These are phyloP conservation scores for Ylistrum balloti DNA, from an alignment of 1,140 invertebrate genomes.

Conservation along the genomic window DNA sequence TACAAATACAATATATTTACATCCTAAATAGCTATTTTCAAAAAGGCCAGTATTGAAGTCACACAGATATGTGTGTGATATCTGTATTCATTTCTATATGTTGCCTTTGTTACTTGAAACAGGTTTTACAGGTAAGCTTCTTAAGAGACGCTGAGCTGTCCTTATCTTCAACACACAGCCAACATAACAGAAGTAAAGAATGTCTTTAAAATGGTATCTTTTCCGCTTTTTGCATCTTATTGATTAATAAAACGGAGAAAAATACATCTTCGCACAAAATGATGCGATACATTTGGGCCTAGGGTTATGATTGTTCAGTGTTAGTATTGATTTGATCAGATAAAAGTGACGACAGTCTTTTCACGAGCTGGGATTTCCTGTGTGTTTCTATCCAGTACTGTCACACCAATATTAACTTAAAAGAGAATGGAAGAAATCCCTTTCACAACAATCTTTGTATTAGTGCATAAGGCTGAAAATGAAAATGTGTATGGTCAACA, in stretches of 20 bases:
- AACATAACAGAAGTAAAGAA: not conserved
- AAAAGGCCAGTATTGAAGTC: too few species aligned
- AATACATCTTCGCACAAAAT: not conserved
- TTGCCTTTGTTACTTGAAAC: too few species aligned
- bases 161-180: not conserved
- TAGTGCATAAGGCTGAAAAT: not conserved
- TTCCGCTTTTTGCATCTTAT: constrained; percentile 1
- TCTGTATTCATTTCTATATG: too few species aligned
- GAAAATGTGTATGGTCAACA: constrained; percentile 40
- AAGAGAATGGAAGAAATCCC: not conserved
- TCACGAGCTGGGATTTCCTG: not conserved
- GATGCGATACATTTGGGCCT: not conserved
- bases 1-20: too few species aligned
- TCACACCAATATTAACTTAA: constrained; percentile 12
- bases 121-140: not conserved
- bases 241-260: not conserved
- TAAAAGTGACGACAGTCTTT: not conserved
- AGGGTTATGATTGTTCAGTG: not conserved
- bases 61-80: too few species aligned
- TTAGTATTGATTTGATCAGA: not conserved
- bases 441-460: not conserved
- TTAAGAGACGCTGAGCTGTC: not conserved
- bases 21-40: too few species aligned
- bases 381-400: not conserved
- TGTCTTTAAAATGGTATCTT: not conserved